Evolutionary conservation across 1,140 invertebrate species (phyloP), one percentile per base, ranked within the genome.

Genomic region (Magallana ariakensis): DNA sequence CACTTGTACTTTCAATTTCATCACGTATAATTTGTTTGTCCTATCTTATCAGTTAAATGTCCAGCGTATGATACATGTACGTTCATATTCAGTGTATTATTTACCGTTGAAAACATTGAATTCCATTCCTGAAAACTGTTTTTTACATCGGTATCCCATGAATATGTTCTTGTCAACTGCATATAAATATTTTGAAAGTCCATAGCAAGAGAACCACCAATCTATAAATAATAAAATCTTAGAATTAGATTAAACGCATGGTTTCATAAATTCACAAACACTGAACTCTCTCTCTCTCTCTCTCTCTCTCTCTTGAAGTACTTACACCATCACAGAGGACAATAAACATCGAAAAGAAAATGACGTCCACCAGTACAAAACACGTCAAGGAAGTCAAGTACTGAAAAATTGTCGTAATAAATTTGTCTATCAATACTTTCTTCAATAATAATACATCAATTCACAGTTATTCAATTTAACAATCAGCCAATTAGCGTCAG

Each of bases 151-250:
- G 1, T 1, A 33, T 33, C 3, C 33, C 33, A 33, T 33, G 22
- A 26, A 22, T 70, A 26, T 4, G 66, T 19, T 1, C 22, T 26
- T 33, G 19, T 10, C 8, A 8, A 26, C 22, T 70, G 33, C 1
- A 70, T 5, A 26, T 70, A 70, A 33, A 70, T 70, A 26, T 26
- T 22, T 70, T 70, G 66, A 70, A 70, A 70, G 22, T 70, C 22
- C 22, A 4, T 2, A 10, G 66, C 66, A 22, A 70, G 66, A 5
- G 66, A 70, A 13, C 66, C 66, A 3, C 66, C 66, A 70, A 70
- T 22, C 66, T 70, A 13, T 11, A 70, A 70, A 19, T 26, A 19
- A 22, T 26, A 26, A 70, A n/a, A n/a, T n/a, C n/a, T n/a, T n/a
- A n/a, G n/a, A n/a, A n/a, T n/a, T n/a, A 13, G 16, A 1, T 13